Evolutionary conservation across 2,797 vertebrate genomes (phyloP).

Genomic region (Cryptoblepharus egeriae): DNA sequence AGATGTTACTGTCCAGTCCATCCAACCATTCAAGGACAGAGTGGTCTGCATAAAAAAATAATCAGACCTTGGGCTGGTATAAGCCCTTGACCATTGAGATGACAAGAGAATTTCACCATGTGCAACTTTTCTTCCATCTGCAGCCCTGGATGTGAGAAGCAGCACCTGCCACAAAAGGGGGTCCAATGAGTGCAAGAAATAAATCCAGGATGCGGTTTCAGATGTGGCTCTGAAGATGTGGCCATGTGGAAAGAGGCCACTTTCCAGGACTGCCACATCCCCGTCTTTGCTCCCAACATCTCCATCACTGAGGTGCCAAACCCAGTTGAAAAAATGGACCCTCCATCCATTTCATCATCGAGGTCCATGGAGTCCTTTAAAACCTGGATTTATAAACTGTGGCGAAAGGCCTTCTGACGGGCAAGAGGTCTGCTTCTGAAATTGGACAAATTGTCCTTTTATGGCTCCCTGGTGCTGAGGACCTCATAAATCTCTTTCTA

Average conservation of each 20-base stretch:
- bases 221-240: neutral
- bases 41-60: too few relatives aligned
- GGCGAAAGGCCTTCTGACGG: slow-evolving; percentile 61
- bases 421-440: slow-evolving; percentile 66
- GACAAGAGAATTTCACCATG: neutral
- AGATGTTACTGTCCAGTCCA: too few relatives aligned
- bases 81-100: too few relatives aligned
- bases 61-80: too few relatives aligned
- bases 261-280: neutral
- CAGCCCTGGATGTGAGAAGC: neutral
- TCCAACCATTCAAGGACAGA: too few relatives aligned
- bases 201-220: neutral
- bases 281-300: neutral
- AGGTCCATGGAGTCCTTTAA: neutral
- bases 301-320: neutral
- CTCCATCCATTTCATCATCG: slow-evolving; percentile 30
- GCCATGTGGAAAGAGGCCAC: neutral
- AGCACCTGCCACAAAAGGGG: neutral
- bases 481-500: slow-evolving; percentile 61
- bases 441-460: slow-evolving; percentile 69
- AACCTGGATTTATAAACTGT: slow-evolving; percentile 50
- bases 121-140: neutral
- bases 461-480: slow-evolving; percentile 45
- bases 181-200: neutral
- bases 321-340: neutral